Conservation (phyloP, 2,888 invertebrate genomes). For the Heliconius hortense region DNA sequence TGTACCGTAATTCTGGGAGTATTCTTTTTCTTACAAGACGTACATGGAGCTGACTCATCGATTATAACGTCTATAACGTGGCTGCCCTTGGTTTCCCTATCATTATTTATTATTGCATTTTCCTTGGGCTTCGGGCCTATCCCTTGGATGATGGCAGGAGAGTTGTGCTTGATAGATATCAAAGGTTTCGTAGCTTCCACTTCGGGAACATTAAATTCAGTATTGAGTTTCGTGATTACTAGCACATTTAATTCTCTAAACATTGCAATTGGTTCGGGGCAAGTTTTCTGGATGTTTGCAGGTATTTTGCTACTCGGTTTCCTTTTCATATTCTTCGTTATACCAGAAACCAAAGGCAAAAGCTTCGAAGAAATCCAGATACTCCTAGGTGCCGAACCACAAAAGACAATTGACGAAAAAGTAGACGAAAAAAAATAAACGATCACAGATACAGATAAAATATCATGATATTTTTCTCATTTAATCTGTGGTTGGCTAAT, state of each 20-base stretch:
- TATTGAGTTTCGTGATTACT: slow-evolving; percentile 91
- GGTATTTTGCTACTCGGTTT: slow-evolving; percentile 84
- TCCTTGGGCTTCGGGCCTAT: slow-evolving; percentile 93
- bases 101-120: slow-evolving; percentile 90
- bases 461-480: slow-evolving; percentile 52
- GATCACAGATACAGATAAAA: slow-evolving; percentile 59
- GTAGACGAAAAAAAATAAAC: slow-evolving; percentile 63
- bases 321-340: slow-evolving; percentile 85
- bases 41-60: slow-evolving; percentile 53
- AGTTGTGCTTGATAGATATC: slow-evolving; percentile 90
- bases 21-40: slow-evolving; percentile 83
- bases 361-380: slow-evolving; percentile 85
- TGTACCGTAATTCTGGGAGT: slow-evolving; percentile 87
- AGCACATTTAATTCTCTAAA: slow-evolving; percentile 85
- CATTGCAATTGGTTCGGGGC: slow-evolving; percentile 79
- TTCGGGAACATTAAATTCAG: slow-evolving; percentile 91
- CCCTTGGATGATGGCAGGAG: slow-evolving; percentile 92
- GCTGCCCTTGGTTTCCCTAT: slow-evolving; percentile 88
- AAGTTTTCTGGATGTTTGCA: slow-evolving; percentile 89
- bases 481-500: slow-evolving; percentile 44
- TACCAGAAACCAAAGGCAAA: slow-evolving; percentile 87
- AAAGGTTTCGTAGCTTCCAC: slow-evolving; percentile 89
- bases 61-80: slow-evolving; percentile 83
- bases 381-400: slow-evolving; percentile 68
- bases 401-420: slow-evolving; percentile 41